phyloP scores from a whole-genome alignment of 2,888 invertebrate species.

The Noctua fimbriata region DNA sequence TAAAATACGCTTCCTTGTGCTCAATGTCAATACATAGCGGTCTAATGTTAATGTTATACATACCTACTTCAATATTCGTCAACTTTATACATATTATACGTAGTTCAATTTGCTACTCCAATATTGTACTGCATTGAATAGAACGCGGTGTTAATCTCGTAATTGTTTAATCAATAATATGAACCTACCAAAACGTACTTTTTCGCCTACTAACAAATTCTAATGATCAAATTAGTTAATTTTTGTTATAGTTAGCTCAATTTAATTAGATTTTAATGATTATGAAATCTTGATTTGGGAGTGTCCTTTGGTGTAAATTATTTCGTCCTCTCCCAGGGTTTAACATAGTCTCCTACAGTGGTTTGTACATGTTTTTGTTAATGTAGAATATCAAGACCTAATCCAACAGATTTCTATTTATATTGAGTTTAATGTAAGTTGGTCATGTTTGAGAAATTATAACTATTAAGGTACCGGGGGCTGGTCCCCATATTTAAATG shows the following conservation, averaged over 20 bases:
- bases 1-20: slow-evolving; percentile 86
- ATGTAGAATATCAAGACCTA: slow-evolving; percentile 68
- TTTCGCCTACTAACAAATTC: slow-evolving; percentile 78
- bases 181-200: slow-evolving; percentile 72
- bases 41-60: slow-evolving; percentile 78
- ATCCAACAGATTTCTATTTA: slow-evolving; percentile 70
- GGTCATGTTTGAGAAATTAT: slow-evolving; percentile 77
- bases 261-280: slow-evolving; percentile 63
- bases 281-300: slow-evolving; percentile 52
- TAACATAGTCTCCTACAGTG: slow-evolving; percentile 17
- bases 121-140: slow-evolving; percentile 71
- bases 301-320: slow-evolving; percentile 17
- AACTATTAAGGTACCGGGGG: slow-evolving; percentile 82
- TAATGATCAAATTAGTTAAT: slow-evolving; percentile 74
- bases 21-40: slow-evolving; percentile 88
- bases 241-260: slow-evolving; percentile 67
- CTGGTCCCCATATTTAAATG: slow-evolving; percentile 85
- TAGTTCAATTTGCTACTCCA: slow-evolving; percentile 72
- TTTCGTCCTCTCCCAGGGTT: slow-evolving; percentile 29
- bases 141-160: slow-evolving; percentile 86
- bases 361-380: slow-evolving; percentile 39
- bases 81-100: slow-evolving; percentile 66
- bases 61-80: slow-evolving; percentile 69
- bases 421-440: slow-evolving; percentile 70
- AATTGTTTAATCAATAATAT: slow-evolving; percentile 70